A percentile compares a stretch with the other conserved stretches of the same genome.
phyloP scores from a whole-genome alignment of 2,888 invertebrate genomes.

The Entomobrya proxima region DNA sequence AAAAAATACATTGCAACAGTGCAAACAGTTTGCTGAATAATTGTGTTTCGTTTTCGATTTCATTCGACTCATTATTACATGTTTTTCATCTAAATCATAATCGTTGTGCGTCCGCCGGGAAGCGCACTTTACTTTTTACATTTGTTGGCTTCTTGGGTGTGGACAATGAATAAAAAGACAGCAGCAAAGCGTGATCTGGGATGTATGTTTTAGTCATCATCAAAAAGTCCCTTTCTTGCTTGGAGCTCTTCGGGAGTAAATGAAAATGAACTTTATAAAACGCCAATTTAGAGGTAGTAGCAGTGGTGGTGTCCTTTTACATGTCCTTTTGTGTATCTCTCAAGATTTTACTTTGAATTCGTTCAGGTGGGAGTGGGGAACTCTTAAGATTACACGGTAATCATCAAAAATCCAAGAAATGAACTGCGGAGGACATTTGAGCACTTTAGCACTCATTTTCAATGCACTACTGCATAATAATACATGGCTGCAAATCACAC shows the following conservation, averaged over 20 bases:
- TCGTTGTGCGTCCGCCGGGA: background rate
- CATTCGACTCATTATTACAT: background rate
- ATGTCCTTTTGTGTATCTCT: background rate
- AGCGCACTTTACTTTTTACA: background rate
- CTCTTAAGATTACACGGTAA: background rate
- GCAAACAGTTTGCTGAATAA: background rate
- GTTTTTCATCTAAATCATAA: background rate
- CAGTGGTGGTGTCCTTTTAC: background rate
- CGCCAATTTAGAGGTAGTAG: background rate
- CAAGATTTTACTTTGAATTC: constrained; percentile 6
- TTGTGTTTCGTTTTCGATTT: background rate
- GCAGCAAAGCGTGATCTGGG: too few species aligned
- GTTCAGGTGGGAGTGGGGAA: constrained; percentile 4
- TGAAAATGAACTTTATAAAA: background rate
- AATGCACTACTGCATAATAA: too few species aligned
- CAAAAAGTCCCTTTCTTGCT: background rate
- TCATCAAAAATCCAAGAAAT: background rate
- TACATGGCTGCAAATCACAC: too few species aligned
- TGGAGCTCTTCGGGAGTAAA: constrained; percentile 8
- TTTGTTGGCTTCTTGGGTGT: too few species aligned
- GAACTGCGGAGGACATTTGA: background rate
- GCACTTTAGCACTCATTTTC: background rate
- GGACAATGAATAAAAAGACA: background rate
- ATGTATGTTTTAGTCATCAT: background rate
- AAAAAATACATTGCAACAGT: background rate